These are phyloP conservation scores for Beaufortia kweichowensis DNA, from an alignment of 2,113 vertebrate genomes.

Conservation along the genomic window DNA sequence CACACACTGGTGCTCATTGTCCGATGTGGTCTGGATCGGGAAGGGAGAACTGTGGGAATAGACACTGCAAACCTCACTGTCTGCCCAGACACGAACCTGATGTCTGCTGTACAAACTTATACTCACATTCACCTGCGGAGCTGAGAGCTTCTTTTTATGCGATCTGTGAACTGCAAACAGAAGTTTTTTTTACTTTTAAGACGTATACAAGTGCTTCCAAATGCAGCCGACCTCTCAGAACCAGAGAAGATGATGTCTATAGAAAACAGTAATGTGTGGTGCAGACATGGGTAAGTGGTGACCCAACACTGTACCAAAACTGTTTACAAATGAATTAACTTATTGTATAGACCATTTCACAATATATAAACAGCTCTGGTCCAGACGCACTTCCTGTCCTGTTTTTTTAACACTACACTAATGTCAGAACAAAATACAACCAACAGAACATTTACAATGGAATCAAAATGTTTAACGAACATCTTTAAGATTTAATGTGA, in stretches of 20 bases:
- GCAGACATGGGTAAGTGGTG: too few species aligned
- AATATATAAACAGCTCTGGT: too few species aligned
- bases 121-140: neutral
- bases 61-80: conserved; percentile 35
- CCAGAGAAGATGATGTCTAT: neutral
- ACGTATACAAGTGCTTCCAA: neutral
- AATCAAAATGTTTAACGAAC: too few species aligned
- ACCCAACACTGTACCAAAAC: neutral
- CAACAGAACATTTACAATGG: too few species aligned
- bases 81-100: conserved; percentile 35
- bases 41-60: conserved; percentile 65
- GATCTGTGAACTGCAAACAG: too few species aligned
- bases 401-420: too few species aligned
- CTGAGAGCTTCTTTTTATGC: neutral
- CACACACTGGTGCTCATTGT: conserved; percentile 64
- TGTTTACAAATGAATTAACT: too few species aligned
- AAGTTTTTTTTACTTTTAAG: too few species aligned
- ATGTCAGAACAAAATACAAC: too few species aligned
- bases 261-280: neutral
- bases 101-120: conserved; percentile 19
- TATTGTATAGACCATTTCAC: too few species aligned
- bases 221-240: neutral
- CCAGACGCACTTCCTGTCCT: too few species aligned
- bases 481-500: too few species aligned
- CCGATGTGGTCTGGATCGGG: conserved; percentile 35